Evolutionary conservation across 2,888 invertebrate genomes (phyloP).

Genomic region (Hirtodrosophila cameraria): DNA sequence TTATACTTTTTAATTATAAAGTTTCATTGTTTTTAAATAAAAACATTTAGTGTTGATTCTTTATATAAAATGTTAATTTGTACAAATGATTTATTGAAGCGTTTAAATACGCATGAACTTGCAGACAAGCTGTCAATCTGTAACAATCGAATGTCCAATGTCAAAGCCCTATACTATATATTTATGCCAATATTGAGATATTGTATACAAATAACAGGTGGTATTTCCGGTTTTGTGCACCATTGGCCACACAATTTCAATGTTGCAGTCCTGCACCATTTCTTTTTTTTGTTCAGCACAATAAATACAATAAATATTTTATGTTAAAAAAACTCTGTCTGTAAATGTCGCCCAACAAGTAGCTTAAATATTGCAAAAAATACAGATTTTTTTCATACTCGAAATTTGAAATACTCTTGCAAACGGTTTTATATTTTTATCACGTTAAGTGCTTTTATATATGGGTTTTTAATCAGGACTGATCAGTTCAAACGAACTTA

Average conservation of each 20-base stretch:
- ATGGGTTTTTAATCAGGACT: too few species aligned
- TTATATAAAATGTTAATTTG: conserved; percentile 7
- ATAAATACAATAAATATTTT: conserved; percentile 40
- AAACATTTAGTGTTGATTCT: not conserved
- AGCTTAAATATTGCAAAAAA: conserved; percentile 20
- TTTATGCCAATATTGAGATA: conserved; percentile 47
- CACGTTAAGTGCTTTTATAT: too few species aligned
- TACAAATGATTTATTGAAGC: conserved; percentile 64
- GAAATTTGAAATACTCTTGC: conserved; percentile 20
- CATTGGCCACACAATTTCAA: conserved; percentile 38
- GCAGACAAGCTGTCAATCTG: conserved; percentile 58
- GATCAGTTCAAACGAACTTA: too few species aligned
- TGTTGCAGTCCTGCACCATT: conserved; percentile 26
- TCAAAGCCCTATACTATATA: conserved; percentile 4
- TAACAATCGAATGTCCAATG: conserved; percentile 19
- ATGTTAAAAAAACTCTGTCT: conserved; percentile 16
- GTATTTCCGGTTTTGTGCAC: conserved; percentile 58
- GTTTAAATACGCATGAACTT: conserved; percentile 56
- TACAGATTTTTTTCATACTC: not conserved
- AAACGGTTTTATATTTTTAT: not conserved
- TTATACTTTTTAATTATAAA: not conserved
- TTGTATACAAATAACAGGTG: conserved; percentile 66
- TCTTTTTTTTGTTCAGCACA: conserved; percentile 13
- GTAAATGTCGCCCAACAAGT: not conserved
- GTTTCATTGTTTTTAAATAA: not conserved